These are phyloP conservation scores for Meganola albula DNA, from an alignment of 2,888 invertebrate genomes.

Conservation along the genomic window DNA sequence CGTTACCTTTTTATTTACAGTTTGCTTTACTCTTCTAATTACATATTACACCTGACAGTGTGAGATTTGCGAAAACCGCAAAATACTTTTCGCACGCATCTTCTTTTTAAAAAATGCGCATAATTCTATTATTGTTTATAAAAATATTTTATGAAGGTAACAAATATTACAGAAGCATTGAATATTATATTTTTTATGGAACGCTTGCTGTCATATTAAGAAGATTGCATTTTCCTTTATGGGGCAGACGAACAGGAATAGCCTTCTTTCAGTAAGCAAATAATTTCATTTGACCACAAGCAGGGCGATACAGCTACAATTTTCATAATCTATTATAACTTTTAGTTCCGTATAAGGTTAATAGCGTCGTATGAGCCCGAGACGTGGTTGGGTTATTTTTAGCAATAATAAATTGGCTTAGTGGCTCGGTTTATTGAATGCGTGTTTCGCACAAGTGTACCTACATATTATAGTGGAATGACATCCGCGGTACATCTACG, in stretches of 20 bases:
- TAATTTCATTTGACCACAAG: conserved; percentile 19
- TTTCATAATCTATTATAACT: conserved; percentile 44
- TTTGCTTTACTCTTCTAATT: conserved; percentile 35
- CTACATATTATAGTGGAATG: conserved; percentile 39
- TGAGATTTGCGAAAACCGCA: conserved; percentile 57
- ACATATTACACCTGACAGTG: conserved; percentile 34
- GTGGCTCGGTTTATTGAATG: conserved; percentile 69
- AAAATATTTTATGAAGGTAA: too few relatives aligned
- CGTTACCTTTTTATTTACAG: conserved; percentile 38
- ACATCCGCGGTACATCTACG: conserved; percentile 38
- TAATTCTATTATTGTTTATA: too few relatives aligned
- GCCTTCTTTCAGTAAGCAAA: not conserved
- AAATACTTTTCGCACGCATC: conserved; percentile 55
- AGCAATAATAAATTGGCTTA: conserved; percentile 76
- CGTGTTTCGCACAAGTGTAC: conserved; percentile 64
- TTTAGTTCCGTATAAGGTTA: conserved; percentile 67
- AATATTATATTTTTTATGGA: too few relatives aligned
- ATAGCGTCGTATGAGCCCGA: conserved; percentile 65
- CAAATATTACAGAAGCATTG: too few relatives aligned
- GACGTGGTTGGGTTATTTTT: conserved; percentile 72
- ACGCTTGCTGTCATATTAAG: conserved; percentile 26
- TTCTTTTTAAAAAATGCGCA: conserved; percentile 42
- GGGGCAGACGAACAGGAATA: not conserved
- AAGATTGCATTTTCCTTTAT: conserved; percentile 30
- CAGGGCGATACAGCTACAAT: conserved; percentile 35